These are phyloP conservation scores for Caenorhabditis remanei DNA, from an alignment of 1,140 invertebrate species.

Conservation along the genomic window DNA sequence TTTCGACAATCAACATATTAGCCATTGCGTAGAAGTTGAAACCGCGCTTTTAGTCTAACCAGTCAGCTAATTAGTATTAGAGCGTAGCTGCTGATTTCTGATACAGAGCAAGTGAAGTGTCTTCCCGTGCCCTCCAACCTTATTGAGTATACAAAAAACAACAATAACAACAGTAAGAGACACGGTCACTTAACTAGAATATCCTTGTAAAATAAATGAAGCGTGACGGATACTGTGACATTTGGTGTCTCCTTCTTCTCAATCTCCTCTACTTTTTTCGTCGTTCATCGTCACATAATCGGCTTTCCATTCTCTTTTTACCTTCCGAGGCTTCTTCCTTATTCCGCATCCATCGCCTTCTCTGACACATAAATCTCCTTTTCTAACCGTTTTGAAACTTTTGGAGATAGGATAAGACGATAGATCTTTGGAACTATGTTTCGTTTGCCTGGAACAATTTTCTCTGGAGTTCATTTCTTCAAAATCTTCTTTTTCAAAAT, in stretches of 20 bases:
- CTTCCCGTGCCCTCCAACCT: too few relatives aligned
- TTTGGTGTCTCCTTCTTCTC: not conserved
- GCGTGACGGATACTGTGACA: constrained; percentile 28
- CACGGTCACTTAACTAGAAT: constrained; percentile 30
- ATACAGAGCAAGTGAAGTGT: too few relatives aligned
- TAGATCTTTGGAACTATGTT: too few relatives aligned
- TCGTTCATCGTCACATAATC: constrained; percentile 37
- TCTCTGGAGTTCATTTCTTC: too few relatives aligned
- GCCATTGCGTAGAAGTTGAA: not conserved
- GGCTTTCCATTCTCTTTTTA: constrained; percentile 21
- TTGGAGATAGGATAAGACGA: not conserved
- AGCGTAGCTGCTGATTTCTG: not conserved
- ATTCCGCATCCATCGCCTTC: constrained; percentile 14
- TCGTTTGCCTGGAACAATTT: too few relatives aligned
- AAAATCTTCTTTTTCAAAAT: too few relatives aligned
- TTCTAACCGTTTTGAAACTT: constrained; percentile 9
- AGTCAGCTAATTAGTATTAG: not conserved
- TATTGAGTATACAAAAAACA: not conserved
- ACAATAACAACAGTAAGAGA: not conserved
- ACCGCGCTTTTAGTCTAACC: not conserved
- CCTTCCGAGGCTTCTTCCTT: constrained; percentile 22
- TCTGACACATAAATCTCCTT: constrained; percentile 12
- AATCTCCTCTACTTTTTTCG: not conserved
- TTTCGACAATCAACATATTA: not conserved
- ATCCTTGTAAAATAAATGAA: not conserved